A percentile compares a stretch with the other conserved stretches of the same genome.
Conservation (phyloP, 2,888 invertebrate genomes). For the Lasioglossum villosulum region DNA sequence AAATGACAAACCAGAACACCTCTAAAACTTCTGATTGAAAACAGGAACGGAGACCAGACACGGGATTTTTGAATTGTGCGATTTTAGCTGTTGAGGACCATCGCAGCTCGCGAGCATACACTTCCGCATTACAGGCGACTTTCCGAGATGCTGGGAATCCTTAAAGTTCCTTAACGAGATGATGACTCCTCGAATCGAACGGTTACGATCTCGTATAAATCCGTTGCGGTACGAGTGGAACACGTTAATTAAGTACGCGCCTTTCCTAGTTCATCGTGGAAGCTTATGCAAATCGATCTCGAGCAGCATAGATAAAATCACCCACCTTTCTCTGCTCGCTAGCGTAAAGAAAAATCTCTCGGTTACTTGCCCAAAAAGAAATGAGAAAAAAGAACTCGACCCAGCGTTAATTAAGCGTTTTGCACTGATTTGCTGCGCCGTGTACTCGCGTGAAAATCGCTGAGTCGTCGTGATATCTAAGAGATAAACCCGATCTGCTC, state of each 20-base stretch:
- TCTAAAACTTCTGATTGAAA: neutral
- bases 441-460: conserved; percentile 19
- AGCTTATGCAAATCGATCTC: conserved; percentile 69
- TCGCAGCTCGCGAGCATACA: neutral
- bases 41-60: conserved; percentile 5
- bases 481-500: conserved; percentile 13
- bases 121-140: conserved; percentile 57
- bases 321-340: conserved; percentile 49
- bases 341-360: conserved; percentile 43
- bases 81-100: conserved; percentile 16
- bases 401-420: conserved; percentile 56
- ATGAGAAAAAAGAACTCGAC: neutral
- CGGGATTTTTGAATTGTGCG: conserved; percentile 36
- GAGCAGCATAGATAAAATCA: conserved; percentile 61
- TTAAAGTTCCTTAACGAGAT: conserved; percentile 65
- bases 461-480: conserved; percentile 7
- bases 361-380: conserved; percentile 8
- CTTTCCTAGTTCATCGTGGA: conserved; percentile 61
- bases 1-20: neutral
- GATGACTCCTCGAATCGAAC: conserved; percentile 60
- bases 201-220: conserved; percentile 65
- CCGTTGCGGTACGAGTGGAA: conserved; percentile 50
- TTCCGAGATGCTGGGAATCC: conserved; percentile 51
- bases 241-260: conserved; percentile 70
- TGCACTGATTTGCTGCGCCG: conserved; percentile 42